phyloP scores from a whole-genome alignment of 2,888 invertebrate genomes.

The Cheilosia vulpina region DNA sequence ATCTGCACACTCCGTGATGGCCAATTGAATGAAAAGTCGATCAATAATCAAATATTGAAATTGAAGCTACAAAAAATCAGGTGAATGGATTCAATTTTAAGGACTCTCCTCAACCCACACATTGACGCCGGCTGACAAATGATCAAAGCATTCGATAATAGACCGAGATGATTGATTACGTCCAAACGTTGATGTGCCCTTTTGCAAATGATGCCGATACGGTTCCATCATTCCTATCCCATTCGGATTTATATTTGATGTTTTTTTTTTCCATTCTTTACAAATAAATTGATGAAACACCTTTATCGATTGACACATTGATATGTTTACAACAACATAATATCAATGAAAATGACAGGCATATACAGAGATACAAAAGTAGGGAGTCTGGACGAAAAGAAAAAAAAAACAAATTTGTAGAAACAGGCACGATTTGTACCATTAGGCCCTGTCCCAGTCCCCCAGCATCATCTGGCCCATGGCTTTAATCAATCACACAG shows the following conservation, averaged over 20 bases:
- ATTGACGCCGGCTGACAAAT: not conserved
- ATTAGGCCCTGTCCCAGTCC: conserved; percentile 13
- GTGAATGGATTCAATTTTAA: no score
- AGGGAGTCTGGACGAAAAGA: not conserved
- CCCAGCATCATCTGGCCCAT: conserved; percentile 14
- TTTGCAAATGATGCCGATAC: conserved; percentile 19
- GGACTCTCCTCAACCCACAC: no score
- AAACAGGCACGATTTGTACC: conserved; percentile 46
- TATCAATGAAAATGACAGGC: conserved; percentile 1
- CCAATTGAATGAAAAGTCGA: no score
- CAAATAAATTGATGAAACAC: conserved; percentile 14
- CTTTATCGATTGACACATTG: conserved; percentile 33
- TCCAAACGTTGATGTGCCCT: not conserved
- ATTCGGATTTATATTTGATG: not conserved
- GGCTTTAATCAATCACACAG: conserved; percentile 51
- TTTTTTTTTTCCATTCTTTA: not conserved
- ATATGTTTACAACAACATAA: conserved; percentile 39
- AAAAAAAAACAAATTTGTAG: conserved; percentile 4
- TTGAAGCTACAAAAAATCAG: no score
- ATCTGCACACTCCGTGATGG: no score
- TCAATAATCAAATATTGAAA: no score
- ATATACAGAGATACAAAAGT: not conserved
- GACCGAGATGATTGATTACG: conserved; percentile 17
- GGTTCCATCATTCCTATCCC: not conserved
- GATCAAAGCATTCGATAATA: not conserved